Evolutionary conservation across 1,140 invertebrate genomes (phyloP).

Genomic region (Papilio dardanus): DNA sequence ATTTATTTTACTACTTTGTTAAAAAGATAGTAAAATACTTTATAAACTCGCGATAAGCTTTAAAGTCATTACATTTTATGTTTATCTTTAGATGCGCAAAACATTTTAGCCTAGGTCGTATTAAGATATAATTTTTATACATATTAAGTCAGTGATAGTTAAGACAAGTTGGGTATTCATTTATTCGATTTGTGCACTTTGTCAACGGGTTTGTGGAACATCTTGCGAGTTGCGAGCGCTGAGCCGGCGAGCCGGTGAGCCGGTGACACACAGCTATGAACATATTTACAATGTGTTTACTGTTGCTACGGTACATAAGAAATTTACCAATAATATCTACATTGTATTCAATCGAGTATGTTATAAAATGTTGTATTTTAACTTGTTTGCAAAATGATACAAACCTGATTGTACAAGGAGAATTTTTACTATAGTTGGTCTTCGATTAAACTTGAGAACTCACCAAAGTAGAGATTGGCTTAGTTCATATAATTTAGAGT

Average conservation of each 20-base stretch:
- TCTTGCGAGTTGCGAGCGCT: conserved; percentile 58
- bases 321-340: conserved; percentile 1
- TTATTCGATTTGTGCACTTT: conserved; percentile 47
- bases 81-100: not conserved
- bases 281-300: conserved; percentile 37
- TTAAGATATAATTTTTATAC: conserved; percentile 21
- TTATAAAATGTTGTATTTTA: not conserved
- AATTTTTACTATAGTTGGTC: not conserved
- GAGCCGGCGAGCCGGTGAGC: not conserved
- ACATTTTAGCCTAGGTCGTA: not conserved
- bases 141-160: conserved; percentile 8
- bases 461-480: not conserved
- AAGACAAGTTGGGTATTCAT: conserved; percentile 44
- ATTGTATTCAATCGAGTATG: conserved; percentile 10
- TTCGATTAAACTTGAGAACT: not conserved
- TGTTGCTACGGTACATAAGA: conserved; percentile 15
- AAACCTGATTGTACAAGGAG: not conserved
- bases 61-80: conserved; percentile 14
- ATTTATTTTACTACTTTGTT: not conserved
- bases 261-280: conserved; percentile 47
- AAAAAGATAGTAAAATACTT: not conserved
- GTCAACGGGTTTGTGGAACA: conserved; percentile 56
- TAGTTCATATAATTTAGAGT: not conserved
- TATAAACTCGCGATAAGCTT: not conserved
- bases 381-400: not conserved